Conservation (phyloP, 2,113 vertebrate genomes). For the Chelonoidis abingdonii region DNA sequence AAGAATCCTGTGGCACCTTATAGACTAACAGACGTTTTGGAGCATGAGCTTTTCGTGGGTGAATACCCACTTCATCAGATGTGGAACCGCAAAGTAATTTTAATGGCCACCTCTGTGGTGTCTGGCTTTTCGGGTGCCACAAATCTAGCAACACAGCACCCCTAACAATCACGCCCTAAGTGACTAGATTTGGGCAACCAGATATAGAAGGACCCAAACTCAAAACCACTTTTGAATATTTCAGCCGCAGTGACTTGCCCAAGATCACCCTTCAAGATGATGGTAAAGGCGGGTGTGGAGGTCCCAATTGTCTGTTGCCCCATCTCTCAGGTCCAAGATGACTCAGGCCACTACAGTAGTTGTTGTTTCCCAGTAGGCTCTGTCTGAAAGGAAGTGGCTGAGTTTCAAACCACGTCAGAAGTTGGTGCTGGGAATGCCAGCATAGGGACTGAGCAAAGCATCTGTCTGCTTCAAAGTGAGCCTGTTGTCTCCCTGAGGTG, state of each 20-base stretch:
- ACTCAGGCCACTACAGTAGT: neutral
- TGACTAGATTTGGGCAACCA: neutral
- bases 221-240: neutral
- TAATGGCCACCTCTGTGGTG: neutral
- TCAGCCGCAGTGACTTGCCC: neutral
- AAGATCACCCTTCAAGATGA: neutral
- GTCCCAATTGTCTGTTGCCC: neutral
- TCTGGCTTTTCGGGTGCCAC: neutral
- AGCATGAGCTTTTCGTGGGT: too few relatives aligned
- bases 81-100: neutral
- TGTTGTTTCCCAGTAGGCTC: neutral
- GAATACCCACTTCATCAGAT: too few relatives aligned
- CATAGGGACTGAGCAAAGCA: accelerated
- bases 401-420: neutral
- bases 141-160: neutral
- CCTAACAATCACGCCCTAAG: neutral
- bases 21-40: too few relatives aligned
- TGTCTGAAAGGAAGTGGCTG: neutral
- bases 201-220: neutral
- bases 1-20: too few relatives aligned
- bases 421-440: accelerated
- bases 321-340: neutral
- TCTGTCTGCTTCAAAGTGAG: neutral
- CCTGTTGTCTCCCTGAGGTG: too few relatives aligned
- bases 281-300: neutral